Evolutionary conservation across 2,797 vertebrate genomes (phyloP), one percentile per base, ranked within the genome.

Genomic region (Sternarchorhynchus goeldii): DNA sequence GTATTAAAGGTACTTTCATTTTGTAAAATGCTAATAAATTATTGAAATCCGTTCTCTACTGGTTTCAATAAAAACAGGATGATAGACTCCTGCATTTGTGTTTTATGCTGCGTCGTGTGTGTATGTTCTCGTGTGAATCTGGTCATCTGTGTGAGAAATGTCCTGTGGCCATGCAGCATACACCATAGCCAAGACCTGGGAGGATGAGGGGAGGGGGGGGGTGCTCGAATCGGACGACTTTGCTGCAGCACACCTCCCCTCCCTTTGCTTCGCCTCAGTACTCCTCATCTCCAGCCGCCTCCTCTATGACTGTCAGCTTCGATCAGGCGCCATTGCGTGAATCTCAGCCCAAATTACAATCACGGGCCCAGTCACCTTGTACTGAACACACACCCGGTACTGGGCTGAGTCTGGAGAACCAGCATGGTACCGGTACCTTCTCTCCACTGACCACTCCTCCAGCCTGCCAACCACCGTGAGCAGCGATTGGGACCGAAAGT

Each of bases 231-330:
- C 75, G 50, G 74, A 82, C 58, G 73, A 83, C 73, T 86, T 89
- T 85, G 84, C 84, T 85, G 59, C 75, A 68, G 65, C 2, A 17
- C 80, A 81, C 58, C 64, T 55, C 75, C 31, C 1, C 83, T 87
- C 87, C 86, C 25, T 25, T 25, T 25, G 25, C 25, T 25, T 82
- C 83, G 85, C 87, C 87, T 88, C 25, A 59, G 56, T 62, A 72
- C 20, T 2, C 84, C 87, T 88, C 85, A 83, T 81, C 85, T 87
- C 88, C 86, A 83, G 89, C 91, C 92, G 89, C 83, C 79, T 86
- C 83, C 87, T 92, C 89, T 84, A 91, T 92, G 94, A 87, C 91
- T 94, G 94, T 94, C 94, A 93, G 84, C 86, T 90, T 85, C 3
- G 14, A 95, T 95, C 91, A 94, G 82, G 91, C 85, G 84, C 87